A percentile compares a stretch with the other conserved stretches of the same genome.
Evolutionary conservation across 2,113 vertebrate genomes (phyloP).

Genomic region (Mesocricetus auratus): DNA sequence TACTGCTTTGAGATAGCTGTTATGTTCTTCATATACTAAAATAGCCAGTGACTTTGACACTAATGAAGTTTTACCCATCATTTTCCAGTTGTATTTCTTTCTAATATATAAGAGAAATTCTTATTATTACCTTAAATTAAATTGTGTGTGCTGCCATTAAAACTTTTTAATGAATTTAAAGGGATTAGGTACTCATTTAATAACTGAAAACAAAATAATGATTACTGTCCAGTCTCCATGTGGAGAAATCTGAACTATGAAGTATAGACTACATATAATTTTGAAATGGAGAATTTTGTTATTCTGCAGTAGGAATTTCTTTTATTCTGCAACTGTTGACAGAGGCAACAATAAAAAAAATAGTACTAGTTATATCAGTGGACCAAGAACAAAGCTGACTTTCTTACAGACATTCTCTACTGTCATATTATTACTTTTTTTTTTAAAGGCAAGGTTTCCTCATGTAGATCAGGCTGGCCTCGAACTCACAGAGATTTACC

Average conservation of each 20-base stretch:
- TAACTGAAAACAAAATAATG: constrained; percentile 77
- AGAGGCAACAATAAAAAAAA: constrained; percentile 45
- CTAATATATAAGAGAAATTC: constrained; percentile 67
- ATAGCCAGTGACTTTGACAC: neutral
- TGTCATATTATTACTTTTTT: neutral
- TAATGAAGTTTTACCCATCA: constrained; percentile 59
- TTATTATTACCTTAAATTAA: constrained; percentile 70
- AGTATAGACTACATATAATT: constrained; percentile 75
- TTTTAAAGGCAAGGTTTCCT: neutral
- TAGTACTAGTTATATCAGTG: constrained; percentile 35
- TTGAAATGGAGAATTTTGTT: constrained; percentile 76
- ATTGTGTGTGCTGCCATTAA: constrained; percentile 69
- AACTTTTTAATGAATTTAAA: constrained; percentile 72
- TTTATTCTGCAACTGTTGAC: constrained; percentile 59
- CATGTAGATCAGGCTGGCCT: neutral
- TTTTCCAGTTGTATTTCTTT: constrained; percentile 60
- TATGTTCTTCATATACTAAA: neutral
- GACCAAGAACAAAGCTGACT: constrained; percentile 73
- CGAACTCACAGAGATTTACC: neutral
- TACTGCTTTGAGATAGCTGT: constrained; percentile 13
- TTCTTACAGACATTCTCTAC: constrained; percentile 71
- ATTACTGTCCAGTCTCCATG: constrained; percentile 72
- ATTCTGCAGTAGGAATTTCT: constrained; percentile 57
- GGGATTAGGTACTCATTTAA: constrained; percentile 59
- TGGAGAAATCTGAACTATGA: constrained; percentile 76